Conservation (phyloP, 2,888 invertebrate species). For the Idaea dimidiata region DNA sequence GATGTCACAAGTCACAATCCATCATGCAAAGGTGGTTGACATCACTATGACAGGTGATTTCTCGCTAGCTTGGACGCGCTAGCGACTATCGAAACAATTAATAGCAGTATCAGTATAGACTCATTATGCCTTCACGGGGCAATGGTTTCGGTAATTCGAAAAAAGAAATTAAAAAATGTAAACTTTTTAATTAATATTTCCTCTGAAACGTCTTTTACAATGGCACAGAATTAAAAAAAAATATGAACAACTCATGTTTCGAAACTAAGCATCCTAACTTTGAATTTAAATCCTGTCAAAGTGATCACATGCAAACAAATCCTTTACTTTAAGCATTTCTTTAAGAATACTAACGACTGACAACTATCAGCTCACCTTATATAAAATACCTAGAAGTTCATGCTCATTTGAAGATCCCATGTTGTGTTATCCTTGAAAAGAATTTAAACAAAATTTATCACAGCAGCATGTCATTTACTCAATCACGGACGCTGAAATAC, state of each 20-base stretch:
- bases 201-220: too few species aligned
- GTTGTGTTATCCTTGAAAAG: background rate
- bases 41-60: conserved; percentile 25
- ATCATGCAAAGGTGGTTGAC: conserved; percentile 33
- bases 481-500: conserved; percentile 35
- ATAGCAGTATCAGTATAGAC: conserved; percentile 1
- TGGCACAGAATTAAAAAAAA: too few species aligned
- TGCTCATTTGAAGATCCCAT: background rate
- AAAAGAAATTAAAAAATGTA: background rate
- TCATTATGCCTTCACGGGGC: background rate
- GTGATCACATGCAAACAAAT: too few species aligned
- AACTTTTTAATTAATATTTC: too few species aligned
- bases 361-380: background rate
- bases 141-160: background rate
- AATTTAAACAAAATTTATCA: conserved; percentile 53
- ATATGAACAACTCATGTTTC: too few species aligned
- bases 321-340: too few species aligned
- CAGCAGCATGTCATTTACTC: conserved; percentile 70
- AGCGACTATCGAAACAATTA: conserved; percentile 7
- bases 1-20: background rate
- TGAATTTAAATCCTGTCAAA: too few species aligned
- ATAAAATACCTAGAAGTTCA: background rate
- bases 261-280: too few species aligned
- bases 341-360: background rate
- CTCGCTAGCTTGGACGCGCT: conserved; percentile 21